These are phyloP conservation scores for Choloepus hoffmanni DNA, from an alignment of 2,113 vertebrate genomes.

Conservation along the genomic window DNA sequence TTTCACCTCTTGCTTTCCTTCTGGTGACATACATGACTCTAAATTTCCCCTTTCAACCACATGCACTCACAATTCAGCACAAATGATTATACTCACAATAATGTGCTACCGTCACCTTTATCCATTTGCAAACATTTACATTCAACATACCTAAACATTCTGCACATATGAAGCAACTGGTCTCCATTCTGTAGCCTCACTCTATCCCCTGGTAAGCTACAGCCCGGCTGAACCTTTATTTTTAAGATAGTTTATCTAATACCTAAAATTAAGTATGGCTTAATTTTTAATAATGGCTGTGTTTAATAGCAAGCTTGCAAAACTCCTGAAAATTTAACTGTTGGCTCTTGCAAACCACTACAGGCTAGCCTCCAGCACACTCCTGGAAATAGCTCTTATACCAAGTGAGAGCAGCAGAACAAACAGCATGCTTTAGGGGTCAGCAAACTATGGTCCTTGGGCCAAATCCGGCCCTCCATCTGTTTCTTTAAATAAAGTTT, in stretches of 20 bases:
- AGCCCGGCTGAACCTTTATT: not conserved
- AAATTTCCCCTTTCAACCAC: too few species aligned
- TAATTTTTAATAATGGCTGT: not conserved
- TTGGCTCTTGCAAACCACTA: not conserved
- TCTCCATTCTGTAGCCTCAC: not conserved
- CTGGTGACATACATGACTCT: too few species aligned
- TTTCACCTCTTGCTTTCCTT: too few species aligned
- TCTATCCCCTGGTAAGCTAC: too few species aligned
- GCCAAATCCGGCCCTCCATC: not conserved
- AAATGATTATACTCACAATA: too few species aligned
- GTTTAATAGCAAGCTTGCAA: not conserved
- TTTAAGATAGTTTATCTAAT: conserved; percentile 29
- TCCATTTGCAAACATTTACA: too few species aligned
- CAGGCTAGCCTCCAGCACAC: not conserved
- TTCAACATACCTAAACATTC: too few species aligned
- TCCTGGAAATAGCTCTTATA: not conserved
- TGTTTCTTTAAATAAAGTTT: not conserved
- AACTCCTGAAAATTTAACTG: not conserved
- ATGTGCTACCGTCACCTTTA: too few species aligned
- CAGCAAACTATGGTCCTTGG: not conserved
- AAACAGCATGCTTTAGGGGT: not conserved
- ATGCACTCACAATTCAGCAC: too few species aligned
- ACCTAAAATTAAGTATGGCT: not conserved
- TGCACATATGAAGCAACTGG: too few species aligned
- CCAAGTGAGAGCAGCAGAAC: not conserved